Conservation (phyloP, 2,797 vertebrate genomes). For the Platalea minor region DNA sequence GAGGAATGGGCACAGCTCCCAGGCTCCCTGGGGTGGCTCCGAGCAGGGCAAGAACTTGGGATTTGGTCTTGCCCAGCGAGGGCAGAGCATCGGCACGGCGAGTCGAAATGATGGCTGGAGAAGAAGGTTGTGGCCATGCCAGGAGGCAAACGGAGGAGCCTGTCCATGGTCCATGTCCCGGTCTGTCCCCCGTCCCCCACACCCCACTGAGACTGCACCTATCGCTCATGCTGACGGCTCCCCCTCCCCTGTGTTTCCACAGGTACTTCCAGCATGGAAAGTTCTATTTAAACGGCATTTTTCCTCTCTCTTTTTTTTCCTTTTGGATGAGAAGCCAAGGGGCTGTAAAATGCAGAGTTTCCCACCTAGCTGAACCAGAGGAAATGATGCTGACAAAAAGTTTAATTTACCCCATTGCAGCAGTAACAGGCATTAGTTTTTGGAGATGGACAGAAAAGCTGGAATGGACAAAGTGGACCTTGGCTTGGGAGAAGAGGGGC, state of each 20-base stretch:
- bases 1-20: background rate
- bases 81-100: background rate
- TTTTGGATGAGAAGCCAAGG: conserved; percentile 9
- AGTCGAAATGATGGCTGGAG: accelerated
- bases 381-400: conserved; percentile 41
- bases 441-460: background rate
- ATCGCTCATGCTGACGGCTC: background rate
- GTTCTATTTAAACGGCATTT: conserved; percentile 61
- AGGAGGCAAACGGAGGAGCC: background rate
- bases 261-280: conserved; percentile 61
- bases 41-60: background rate
- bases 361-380: conserved; percentile 42
- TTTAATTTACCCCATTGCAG: conserved; percentile 6
- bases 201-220: background rate
- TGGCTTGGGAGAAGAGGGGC: background rate
- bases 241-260: conserved; percentile 37
- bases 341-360: conserved; percentile 40
- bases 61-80: accelerated
- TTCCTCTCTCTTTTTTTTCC: background rate
- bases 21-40: background rate
- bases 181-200: background rate
- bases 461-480: background rate
- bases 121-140: accelerated
- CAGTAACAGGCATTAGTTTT: background rate
- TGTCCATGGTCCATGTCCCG: background rate